Percentiles rank a stretch among this genome's conserved stretches.
phyloP scores from a whole-genome alignment of 2,113 vertebrate species.

The Lampris megalopsis region DNA sequence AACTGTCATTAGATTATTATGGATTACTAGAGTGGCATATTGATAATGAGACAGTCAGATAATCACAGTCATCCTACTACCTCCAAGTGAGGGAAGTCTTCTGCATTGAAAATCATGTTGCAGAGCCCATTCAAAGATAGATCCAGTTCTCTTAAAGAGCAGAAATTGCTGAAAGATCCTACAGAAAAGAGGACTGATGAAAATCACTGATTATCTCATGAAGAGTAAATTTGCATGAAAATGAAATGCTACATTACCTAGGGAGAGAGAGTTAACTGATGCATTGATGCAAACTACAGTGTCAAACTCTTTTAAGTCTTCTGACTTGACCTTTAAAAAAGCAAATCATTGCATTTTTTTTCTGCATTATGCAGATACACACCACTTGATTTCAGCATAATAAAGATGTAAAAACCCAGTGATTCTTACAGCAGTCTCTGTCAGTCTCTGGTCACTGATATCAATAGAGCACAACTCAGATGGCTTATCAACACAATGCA shows the following conservation, averaged over 20 bases:
- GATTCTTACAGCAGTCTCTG: conserved; percentile 74
- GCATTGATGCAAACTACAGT: conserved; percentile 86
- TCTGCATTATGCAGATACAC: neutral
- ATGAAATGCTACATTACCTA: conserved; percentile 76
- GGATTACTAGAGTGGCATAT: no score
- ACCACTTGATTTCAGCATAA: neutral
- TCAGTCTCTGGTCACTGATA: conserved; percentile 83
- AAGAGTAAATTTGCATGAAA: neutral
- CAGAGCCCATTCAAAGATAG: conserved; percentile 85
- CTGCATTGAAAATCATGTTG: conserved; percentile 74
- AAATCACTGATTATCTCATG: neutral
- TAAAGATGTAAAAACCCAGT: neutral
- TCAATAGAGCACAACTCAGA: conserved; percentile 85
- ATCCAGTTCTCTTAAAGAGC: conserved; percentile 83
- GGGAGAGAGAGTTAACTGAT: conserved; percentile 84
- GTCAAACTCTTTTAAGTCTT: conserved; percentile 85
- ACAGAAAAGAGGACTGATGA: neutral
- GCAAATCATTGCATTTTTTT: neutral
- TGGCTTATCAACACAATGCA: conserved; percentile 81
- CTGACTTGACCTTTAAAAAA: conserved; percentile 81
- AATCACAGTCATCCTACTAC: conserved; percentile 72
- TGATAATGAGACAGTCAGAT: neutral
- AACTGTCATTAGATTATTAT: no score
- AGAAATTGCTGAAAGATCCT: conserved; percentile 86
- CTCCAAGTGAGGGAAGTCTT: conserved; percentile 86